A percentile compares a stretch with the other conserved stretches of the same genome.
Evolutionary conservation across 2,113 vertebrate genomes (phyloP).

Genomic region (Pao palembangensis): DNA sequence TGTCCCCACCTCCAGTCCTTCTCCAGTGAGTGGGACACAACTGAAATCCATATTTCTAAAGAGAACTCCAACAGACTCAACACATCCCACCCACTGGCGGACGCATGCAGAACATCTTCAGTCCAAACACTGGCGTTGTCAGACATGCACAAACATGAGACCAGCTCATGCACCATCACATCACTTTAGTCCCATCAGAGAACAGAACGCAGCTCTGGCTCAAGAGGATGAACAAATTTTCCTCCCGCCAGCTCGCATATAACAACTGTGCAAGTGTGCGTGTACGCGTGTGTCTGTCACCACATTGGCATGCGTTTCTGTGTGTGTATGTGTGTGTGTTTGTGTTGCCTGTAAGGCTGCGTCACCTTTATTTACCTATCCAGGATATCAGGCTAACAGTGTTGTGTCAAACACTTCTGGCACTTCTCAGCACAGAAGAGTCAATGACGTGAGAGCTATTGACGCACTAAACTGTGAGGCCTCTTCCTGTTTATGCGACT

Average conservation of each 20-base stretch:
- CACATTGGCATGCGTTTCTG: not conserved
- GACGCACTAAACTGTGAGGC: constrained; percentile 63
- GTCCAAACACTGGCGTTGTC: constrained; percentile 42
- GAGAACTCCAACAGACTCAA: constrained; percentile 31
- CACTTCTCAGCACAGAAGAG: constrained; percentile 61
- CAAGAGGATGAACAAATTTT: constrained; percentile 39
- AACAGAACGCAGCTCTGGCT: constrained; percentile 29
- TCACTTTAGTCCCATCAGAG: constrained; percentile 26
- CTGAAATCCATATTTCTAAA: constrained; percentile 64
- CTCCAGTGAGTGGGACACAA: constrained; percentile 54
- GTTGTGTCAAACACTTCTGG: constrained; percentile 53
- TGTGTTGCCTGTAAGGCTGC: not conserved
- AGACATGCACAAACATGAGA: constrained; percentile 26
- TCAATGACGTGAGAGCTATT: constrained; percentile 55
- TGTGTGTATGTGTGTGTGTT: constrained; percentile 11
- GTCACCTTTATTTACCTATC: constrained; percentile 52
- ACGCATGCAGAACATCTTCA: constrained; percentile 9
- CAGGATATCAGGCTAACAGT: constrained; percentile 63
- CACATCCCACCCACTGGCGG: constrained; percentile 22
- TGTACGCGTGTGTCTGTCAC: constrained; percentile 5
- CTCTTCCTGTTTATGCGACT: constrained; percentile 70
- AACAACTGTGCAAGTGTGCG: constrained; percentile 10
- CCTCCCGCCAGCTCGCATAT: constrained; percentile 20
- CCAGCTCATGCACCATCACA: constrained; percentile 11
- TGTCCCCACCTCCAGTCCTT: constrained; percentile 27